These are phyloP conservation scores for Maniola hyperantus DNA, from an alignment of 2,888 invertebrate species.

Conservation along the genomic window DNA sequence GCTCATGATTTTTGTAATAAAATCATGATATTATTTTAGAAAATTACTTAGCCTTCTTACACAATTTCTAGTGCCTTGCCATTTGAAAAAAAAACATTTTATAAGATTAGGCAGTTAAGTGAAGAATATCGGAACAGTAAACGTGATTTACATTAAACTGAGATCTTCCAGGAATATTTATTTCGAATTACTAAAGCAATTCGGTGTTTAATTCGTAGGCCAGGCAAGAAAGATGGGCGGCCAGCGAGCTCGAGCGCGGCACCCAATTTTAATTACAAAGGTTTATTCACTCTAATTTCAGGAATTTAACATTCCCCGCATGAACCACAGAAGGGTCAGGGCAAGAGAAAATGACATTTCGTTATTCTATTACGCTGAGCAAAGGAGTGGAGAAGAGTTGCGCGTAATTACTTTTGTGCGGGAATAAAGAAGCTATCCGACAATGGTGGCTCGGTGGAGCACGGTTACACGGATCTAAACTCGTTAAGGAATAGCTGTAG, in stretches of 20 bases:
- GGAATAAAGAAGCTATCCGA: slow-evolving; percentile 43
- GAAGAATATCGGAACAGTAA: slow-evolving; percentile 69
- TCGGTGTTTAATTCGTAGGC: slow-evolving; percentile 81
- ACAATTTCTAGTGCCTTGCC: not conserved
- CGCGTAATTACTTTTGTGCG: slow-evolving; percentile 73
- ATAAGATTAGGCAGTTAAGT: slow-evolving; percentile 35
- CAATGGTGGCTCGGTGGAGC: slow-evolving; percentile 31
- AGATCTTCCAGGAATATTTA: slow-evolving; percentile 76
- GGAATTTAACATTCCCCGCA: slow-evolving; percentile 79
- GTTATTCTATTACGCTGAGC: slow-evolving; percentile 79
- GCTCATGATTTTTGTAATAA: no score
- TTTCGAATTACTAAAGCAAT: slow-evolving; percentile 80
- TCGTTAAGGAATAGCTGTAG: slow-evolving; percentile 34
- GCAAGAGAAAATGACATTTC: slow-evolving; percentile 81
- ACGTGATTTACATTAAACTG: slow-evolving; percentile 79
- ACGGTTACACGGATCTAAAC: slow-evolving; percentile 34
- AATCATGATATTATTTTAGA: no score
- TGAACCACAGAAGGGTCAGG: slow-evolving; percentile 81
- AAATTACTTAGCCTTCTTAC: no score
- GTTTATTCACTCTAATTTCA: slow-evolving; percentile 81
- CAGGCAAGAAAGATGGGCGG: slow-evolving; percentile 79
- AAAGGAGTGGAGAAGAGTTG: slow-evolving; percentile 70
- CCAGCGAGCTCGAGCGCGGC: slow-evolving; percentile 57
- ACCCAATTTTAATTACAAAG: slow-evolving; percentile 79
- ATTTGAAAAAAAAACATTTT: slow-evolving; percentile 19